Conservation (phyloP, 2,113 vertebrate genomes). For the Alaudala cheleensis region DNA sequence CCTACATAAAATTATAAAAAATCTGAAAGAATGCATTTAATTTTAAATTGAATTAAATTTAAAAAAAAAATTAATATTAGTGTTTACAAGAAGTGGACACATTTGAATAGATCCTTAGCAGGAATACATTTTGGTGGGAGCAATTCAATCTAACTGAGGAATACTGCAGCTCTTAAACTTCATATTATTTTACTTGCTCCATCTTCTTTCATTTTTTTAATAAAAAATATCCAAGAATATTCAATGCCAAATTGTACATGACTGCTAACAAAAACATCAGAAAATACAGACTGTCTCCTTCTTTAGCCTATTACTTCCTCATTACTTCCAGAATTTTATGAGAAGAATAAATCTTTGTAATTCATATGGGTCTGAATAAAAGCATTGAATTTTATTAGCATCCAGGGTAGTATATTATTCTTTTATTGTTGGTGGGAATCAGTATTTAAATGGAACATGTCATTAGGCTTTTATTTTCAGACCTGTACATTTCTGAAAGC, state of each 20-base stretch:
- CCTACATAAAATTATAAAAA: neutral
- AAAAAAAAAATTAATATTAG: neutral
- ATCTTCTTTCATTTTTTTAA: neutral
- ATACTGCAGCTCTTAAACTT: neutral
- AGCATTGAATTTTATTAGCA: slow-evolving; percentile 16
- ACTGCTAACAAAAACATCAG: neutral
- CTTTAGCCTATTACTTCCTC: neutral
- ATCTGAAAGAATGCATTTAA: neutral
- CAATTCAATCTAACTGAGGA: neutral
- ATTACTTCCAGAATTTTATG: slow-evolving; percentile 27
- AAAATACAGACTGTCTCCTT: neutral
- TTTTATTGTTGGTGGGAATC: slow-evolving; percentile 5
- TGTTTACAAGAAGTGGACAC: neutral
- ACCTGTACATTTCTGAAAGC: neutral
- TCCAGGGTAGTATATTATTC: neutral
- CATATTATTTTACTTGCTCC: neutral
- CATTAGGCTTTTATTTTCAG: neutral
- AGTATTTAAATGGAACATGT: neutral
- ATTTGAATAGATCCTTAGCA: neutral
- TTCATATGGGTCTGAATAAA: slow-evolving; percentile 10
- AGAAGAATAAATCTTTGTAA: slow-evolving; percentile 17
- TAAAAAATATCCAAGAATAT: neutral
- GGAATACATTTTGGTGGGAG: neutral
- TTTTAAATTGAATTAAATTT: neutral
- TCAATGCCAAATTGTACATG: neutral